Base-by-base conservation (phyloP, 2,888 invertebrate genomes). In the Agonopterix subpropinquella region DNA sequence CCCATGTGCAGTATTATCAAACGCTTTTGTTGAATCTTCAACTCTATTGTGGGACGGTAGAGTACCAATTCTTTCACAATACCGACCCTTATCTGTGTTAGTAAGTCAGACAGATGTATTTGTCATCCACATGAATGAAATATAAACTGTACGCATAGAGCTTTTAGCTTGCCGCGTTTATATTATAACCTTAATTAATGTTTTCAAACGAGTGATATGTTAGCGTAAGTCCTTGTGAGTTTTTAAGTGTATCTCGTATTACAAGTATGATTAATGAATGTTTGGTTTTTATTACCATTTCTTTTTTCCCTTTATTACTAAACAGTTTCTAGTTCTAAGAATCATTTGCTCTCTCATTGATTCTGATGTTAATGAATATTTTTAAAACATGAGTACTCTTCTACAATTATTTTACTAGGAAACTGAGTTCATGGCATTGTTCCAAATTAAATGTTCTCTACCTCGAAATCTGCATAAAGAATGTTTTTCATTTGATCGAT, bases 51-150 rank as follows among this genome's bases (percentile, higher is more conserved):
- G 0, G 1, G 0, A 0, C 0, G 0, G 0, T 56, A 65, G 49
- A 52, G 59, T 54, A 47, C 15, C 44, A n/a, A 35, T 44, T 35
- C 7, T 8, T 42, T 42, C 11, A 13, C 11, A 39, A n/a, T 39
- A 39, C 11, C 11, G 53, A 57, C 58, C 59, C 70, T 77, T 83
- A 80, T 82, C 81, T 81, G 82, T 82, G 77, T 84, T 83, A 74
- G 85, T 28, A 28, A 83, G 73, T 73, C 77, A 72, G 71, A 76
- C 77, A 77, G 73, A 77, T 81, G 85, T 82, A 83, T 86, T 80
- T 79, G 83, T 86, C 81, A 78, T 81, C 77, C 73, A 71, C 74
- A 83, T 86, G 87, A 87, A 87, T 87, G 86, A 81, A 85, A 79
- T 81, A 82, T 82, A 81, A 82, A 82, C 73, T 80, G 64, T 65